Evolutionary conservation across 2,797 vertebrate genomes (phyloP).

Genomic region (Melanotaenia boesemani): DNA sequence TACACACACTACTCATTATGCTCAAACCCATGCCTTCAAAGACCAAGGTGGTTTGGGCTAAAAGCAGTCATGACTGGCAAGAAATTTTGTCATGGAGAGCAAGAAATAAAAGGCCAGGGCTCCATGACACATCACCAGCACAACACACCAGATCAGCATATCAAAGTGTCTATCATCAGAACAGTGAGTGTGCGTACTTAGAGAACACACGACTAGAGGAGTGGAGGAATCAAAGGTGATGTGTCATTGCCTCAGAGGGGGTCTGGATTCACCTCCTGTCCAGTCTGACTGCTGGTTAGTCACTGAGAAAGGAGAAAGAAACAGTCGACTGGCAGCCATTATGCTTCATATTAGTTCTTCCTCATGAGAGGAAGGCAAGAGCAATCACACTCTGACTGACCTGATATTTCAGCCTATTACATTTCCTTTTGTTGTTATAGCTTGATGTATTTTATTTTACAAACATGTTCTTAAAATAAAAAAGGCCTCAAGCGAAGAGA

Average conservation of each 20-base stretch:
- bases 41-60: conserved; percentile 39
- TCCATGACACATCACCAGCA: conserved; percentile 62
- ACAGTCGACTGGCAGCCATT: conserved; percentile 31
- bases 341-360: conserved; percentile 18
- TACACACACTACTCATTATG: conserved; percentile 32
- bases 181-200: conserved; percentile 1
- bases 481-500: neutral
- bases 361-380: conserved; percentile 3
- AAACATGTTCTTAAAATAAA: conserved; percentile 1
- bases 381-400: conserved; percentile 21
- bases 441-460: conserved; percentile 37
- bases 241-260: conserved; percentile 68
- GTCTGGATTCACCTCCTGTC: conserved; percentile 60
- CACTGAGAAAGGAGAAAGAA: conserved; percentile 52
- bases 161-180: conserved; percentile 39
- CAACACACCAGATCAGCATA: conserved; percentile 49
- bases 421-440: conserved; percentile 25
- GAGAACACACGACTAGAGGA: conserved; percentile 24
- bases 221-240: conserved; percentile 55
- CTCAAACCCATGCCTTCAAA: conserved; percentile 19
- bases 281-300: conserved; percentile 77
- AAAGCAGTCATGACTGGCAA: conserved; percentile 40
- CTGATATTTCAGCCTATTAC: conserved; percentile 1
- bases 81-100: conserved; percentile 47
- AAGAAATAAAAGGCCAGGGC: conserved; percentile 47